These are phyloP conservation scores for Sander vitreus DNA, from an alignment of 2,113 vertebrate species.

Conservation along the genomic window DNA sequence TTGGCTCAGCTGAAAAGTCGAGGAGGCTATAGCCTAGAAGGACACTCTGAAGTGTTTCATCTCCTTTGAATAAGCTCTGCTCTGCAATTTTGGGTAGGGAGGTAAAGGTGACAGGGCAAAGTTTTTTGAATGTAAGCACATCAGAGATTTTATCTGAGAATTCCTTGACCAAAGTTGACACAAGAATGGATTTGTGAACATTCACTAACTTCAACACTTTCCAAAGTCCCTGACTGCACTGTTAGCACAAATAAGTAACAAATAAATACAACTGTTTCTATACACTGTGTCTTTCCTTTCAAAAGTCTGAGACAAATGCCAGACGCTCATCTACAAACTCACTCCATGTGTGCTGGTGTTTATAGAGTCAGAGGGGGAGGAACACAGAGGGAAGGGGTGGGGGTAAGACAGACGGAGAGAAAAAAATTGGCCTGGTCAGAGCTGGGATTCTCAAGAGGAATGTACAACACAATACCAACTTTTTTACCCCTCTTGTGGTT, in stretches of 20 bases:
- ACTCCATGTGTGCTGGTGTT: constrained; percentile 74
- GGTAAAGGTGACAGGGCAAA: not conserved
- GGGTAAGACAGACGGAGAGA: constrained; percentile 1
- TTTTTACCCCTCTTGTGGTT: constrained; percentile 45
- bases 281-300: constrained; percentile 7
- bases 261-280: not conserved
- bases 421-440: constrained; percentile 38
- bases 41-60: not conserved
- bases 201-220: not conserved
- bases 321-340: constrained; percentile 61
- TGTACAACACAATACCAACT: constrained; percentile 67
- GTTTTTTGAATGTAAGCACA: not conserved
- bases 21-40: not conserved
- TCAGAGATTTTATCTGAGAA: not conserved
- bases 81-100: not conserved
- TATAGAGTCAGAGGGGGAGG: constrained; percentile 43
- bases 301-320: constrained; percentile 22
- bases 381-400: not conserved
- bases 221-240: not conserved
- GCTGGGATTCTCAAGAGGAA: constrained; percentile 54
- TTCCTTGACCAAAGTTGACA: not conserved
- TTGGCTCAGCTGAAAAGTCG: constrained; percentile 13
- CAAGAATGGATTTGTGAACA: not conserved
- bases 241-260: not conserved
- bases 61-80: not conserved